Conservation (phyloP, 2,113 vertebrate genomes). For the Onychostoma macrolepis region DNA sequence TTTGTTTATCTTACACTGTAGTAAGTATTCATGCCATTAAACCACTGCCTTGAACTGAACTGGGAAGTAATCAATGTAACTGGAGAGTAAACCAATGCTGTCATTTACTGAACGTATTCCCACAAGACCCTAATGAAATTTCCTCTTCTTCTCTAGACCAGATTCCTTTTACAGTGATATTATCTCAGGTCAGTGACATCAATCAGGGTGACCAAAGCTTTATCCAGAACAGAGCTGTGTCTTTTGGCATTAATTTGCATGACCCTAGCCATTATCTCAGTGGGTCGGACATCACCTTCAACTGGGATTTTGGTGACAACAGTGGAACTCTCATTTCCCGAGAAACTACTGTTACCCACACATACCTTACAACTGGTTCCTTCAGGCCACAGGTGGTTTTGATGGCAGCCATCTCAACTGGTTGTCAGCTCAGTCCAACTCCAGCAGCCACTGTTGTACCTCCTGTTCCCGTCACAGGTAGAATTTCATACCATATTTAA, state of each 20-base stretch:
- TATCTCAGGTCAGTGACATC: constrained; percentile 81
- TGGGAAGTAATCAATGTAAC: neutral
- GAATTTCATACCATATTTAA: neutral
- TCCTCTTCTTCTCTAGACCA: constrained; percentile 79
- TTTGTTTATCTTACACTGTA: neutral
- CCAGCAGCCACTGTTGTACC: constrained; percentile 52
- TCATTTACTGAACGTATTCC: neutral
- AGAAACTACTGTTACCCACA: constrained; percentile 83
- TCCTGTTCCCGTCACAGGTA: constrained; percentile 64
- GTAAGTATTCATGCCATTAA: neutral
- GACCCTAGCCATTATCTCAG: constrained; percentile 90
- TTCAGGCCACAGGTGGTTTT: constrained; percentile 84
- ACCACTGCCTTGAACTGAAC: neutral
- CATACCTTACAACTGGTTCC: constrained; percentile 79
- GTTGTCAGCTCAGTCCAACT: constrained; percentile 73
- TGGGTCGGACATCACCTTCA: constrained; percentile 85
- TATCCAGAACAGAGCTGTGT: constrained; percentile 86
- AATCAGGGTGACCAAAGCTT: constrained; percentile 78
- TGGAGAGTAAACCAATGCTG: neutral
- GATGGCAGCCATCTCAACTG: constrained; percentile 86
- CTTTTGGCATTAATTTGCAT: constrained; percentile 84
- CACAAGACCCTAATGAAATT: neutral
- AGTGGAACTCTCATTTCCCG: constrained; percentile 90
- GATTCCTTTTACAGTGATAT: constrained; percentile 84
- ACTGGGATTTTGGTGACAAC: constrained; percentile 92